phyloP scores from a whole-genome alignment of 1,140 invertebrate genomes.

The Dryas iulia region DNA sequence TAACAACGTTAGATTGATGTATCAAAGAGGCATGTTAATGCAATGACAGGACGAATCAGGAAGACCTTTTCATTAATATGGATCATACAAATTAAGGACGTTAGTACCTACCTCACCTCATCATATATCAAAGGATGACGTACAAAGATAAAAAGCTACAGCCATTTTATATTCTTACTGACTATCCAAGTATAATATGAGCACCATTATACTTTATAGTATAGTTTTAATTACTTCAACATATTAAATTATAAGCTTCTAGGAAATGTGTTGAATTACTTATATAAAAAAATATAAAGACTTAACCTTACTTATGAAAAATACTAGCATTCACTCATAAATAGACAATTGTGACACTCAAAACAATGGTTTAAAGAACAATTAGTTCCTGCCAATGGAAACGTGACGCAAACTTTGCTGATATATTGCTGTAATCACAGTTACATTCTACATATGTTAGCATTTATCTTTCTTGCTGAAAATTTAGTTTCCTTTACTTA shows the following conservation, averaged over 20 bases:
- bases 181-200: not conserved
- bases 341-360: conserved; percentile 3
- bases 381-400: conserved; percentile 2
- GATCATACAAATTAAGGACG: conserved; percentile 10
- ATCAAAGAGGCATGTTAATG: conserved; percentile 19
- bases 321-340: not conserved
- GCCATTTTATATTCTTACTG: not conserved
- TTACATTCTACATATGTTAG: not conserved
- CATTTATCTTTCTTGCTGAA: not conserved
- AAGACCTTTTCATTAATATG: conserved; percentile 21
- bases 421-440: conserved; percentile 4
- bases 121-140: conserved; percentile 8
- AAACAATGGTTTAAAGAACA: conserved; percentile 12
- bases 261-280: not conserved
- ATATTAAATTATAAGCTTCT: not conserved
- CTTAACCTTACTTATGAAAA: not conserved
- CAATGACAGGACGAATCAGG: conserved; percentile 14
- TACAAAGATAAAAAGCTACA: not conserved
- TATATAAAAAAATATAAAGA: not conserved
- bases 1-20: not conserved
- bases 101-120: not conserved
- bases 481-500: not conserved
- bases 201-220: not conserved
- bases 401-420: conserved; percentile 3
- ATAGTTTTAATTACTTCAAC: not conserved